These are phyloP conservation scores for Rhodophaea formosa DNA, from an alignment of 2,888 invertebrate species.

Conservation along the genomic window DNA sequence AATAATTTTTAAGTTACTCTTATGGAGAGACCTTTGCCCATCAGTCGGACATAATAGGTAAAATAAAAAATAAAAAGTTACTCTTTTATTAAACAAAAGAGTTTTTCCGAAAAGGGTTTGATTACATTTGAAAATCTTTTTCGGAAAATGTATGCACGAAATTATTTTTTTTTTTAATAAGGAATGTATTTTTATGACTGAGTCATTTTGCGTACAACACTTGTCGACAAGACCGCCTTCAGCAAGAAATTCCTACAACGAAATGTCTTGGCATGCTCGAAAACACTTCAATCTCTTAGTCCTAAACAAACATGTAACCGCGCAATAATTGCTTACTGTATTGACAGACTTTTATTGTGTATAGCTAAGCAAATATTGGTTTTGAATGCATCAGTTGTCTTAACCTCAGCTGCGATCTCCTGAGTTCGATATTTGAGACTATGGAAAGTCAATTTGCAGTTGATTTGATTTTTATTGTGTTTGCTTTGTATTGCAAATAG, in stretches of 20 bases:
- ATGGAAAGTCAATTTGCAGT: slow-evolving; percentile 68
- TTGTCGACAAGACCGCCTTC: too few species aligned
- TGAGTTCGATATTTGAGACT: slow-evolving; percentile 47
- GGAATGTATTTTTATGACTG: too few species aligned
- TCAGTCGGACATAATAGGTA: too few species aligned
- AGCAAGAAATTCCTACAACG: slow-evolving; percentile 21
- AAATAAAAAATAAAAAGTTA: too few species aligned
- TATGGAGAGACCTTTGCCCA: too few species aligned
- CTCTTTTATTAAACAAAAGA: too few species aligned
- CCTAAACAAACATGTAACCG: slow-evolving; percentile 79
- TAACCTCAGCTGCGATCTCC: slow-evolving; percentile 66
- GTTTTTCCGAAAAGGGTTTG: too few species aligned
- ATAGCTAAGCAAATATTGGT: slow-evolving; percentile 76
- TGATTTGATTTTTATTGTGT: slow-evolving; percentile 58
- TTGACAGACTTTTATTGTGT: slow-evolving; percentile 79
- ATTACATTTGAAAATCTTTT: too few species aligned
- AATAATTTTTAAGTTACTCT: too few species aligned
- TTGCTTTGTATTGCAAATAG: slow-evolving; percentile 32
- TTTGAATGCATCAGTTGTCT: slow-evolving; percentile 72
- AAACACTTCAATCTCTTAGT: slow-evolving; percentile 78
- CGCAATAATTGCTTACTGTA: slow-evolving; percentile 76
- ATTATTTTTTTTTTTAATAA: too few species aligned
- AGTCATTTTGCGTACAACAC: too few species aligned
- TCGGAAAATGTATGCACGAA: too few species aligned
- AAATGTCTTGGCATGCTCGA: slow-evolving; percentile 73